Base-by-base conservation (phyloP, 2,888 invertebrate genomes). In the Minunthozetes semirufus region DNA sequence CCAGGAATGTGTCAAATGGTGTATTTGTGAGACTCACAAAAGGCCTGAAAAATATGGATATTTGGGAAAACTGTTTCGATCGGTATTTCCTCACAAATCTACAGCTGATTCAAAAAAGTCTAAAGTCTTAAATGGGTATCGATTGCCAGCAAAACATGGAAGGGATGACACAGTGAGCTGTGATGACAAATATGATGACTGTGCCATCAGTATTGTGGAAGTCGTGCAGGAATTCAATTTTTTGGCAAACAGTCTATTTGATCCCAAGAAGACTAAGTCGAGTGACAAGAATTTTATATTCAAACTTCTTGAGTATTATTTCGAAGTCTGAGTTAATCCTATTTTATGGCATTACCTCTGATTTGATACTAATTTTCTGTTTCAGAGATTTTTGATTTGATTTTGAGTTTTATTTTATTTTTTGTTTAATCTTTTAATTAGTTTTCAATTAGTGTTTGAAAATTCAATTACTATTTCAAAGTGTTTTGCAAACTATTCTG, bases 11-110 rank as follows among this genome's bases (percentile, higher is more conserved):
- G 77, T 81, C 72, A 79, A 80, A 74, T 76, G 81, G 72, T 80
- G 79, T 61, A 79, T 81, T 46, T 82, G 82, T 77, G 81, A 81
- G 72, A 81, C 81, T 15, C 79, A 81, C 75, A 80, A 79, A 73
- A 80, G 80, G 53, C 81, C 80, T 17, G 78, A 80, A 73, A 79
- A 79, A 75, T 81, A 81, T 76, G 81, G 81, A 19, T 76, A 80
- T 48, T 76, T 81, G 19, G 80, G 80, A 6, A 78, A 80, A 42
- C 79, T 80, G 19, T 75, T 82, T 68, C 80, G 80, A 61, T 78
- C 81, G 22, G 78, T 81, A 9, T 80, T 81, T 72, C 79, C 80
- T 3, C 61, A 61, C 61, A 61, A 61, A 61, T 22, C 56, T 2
- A 61, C 27, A 6, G 6, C 17, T 29, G 61, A 61, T 27, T 29